Base-by-base conservation (phyloP, 2,113 vertebrate genomes). In the Notechis scutatus region DNA sequence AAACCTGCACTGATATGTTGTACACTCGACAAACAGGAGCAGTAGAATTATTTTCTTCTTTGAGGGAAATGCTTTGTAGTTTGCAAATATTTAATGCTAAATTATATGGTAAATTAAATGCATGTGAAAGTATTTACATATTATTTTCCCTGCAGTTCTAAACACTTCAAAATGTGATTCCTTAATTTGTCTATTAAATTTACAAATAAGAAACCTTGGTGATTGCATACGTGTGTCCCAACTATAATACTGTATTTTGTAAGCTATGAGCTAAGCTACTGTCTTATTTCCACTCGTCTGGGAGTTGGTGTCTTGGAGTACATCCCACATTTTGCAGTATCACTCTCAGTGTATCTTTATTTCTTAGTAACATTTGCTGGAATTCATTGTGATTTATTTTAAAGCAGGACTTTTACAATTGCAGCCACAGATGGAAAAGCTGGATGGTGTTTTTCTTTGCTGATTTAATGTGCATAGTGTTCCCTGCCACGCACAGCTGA, bases 1-100 rank as follows among this genome's bases (percentile, higher is more conserved):
- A 94, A 95, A 94, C 94, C 94, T 94, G 90, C 96, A 93, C 74
- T 96, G 54, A 86, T 94, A 45, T 97, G 50, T 91, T 81, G 18
- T 81, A 42, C 1, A 8, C 26, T 95, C 47, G 92, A 93, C 91
- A 94, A 91, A 23, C 94, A 92, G 95, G 92, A 45, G 93, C 94
- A 90, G 92, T 91, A 93, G 90, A 94, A 50, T 91, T 94, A 85
- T 94, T 96, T 94, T 95, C 88, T 56, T 92, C 92, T 56, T 56
- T 74, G 69, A 11, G 7, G 18, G 50, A 92, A 55, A 20, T 89
- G 34, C 52, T 52, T 56, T 89, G 52, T 86, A 59, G 24, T 69
- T 88, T 92, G 86, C 47, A 87, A 93, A 57, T 95, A 94, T 91
- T 96, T 96, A 95, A 94, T 93, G 94, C 92, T 87, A 86, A 34